phyloP scores from a whole-genome alignment of 2,797 vertebrate genomes.

The Falco biarmicus region DNA sequence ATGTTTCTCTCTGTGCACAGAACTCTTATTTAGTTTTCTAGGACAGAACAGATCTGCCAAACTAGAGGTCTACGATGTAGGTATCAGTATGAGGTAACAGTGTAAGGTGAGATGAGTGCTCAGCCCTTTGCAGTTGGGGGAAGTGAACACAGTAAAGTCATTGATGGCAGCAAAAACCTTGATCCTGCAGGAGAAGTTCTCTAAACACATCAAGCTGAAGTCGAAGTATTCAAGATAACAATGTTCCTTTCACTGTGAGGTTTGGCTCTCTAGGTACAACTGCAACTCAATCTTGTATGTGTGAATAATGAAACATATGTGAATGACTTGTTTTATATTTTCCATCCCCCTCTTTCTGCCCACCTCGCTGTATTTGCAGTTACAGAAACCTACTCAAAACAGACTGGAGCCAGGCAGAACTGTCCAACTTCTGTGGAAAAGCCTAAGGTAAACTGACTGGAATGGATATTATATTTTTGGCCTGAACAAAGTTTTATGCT shows the following conservation, averaged over 20 bases:
- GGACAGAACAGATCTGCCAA: background rate
- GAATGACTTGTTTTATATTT: background rate
- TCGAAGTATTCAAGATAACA: background rate
- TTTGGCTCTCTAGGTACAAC: background rate
- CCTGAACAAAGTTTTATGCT: background rate
- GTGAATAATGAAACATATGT: background rate
- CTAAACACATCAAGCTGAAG: background rate
- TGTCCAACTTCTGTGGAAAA: slow-evolving; percentile 63
- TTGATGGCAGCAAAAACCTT: background rate
- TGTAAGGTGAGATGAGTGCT: background rate
- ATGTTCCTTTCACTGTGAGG: background rate
- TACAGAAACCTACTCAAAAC: slow-evolving; percentile 75
- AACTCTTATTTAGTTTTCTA: background rate
- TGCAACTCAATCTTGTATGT: background rate
- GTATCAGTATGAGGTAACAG: background rate
- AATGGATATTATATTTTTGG: background rate
- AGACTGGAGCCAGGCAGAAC: slow-evolving; percentile 66
- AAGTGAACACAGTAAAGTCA: background rate
- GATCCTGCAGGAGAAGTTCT: background rate
- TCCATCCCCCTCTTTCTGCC: background rate
- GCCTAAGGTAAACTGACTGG: slow-evolving; percentile 78
- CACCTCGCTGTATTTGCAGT: background rate
- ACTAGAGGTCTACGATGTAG: background rate
- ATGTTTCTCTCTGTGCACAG: background rate
- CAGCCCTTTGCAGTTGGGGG: background rate